These are phyloP conservation scores for Coendou prehensilis DNA, from an alignment of 2,797 vertebrate species.

Conservation along the genomic window DNA sequence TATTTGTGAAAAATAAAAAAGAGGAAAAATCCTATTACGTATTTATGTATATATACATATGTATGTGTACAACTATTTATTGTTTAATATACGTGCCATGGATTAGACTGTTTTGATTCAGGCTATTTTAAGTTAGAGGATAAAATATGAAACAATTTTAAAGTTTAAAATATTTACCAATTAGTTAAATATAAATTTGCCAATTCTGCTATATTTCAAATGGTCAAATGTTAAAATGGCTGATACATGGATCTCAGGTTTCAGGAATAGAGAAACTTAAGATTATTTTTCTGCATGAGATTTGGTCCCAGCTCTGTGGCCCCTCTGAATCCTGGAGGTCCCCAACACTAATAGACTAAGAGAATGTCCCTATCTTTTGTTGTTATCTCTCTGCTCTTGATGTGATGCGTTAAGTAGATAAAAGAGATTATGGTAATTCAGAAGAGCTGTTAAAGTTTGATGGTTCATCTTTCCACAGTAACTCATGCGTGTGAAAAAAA, in stretches of 20 bases:
- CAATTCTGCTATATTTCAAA: conserved; percentile 31
- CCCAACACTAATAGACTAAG: not conserved
- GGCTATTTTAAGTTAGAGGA: conserved; percentile 17
- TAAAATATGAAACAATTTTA: conserved; percentile 41
- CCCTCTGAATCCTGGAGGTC: not conserved
- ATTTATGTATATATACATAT: not conserved
- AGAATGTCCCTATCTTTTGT: not conserved
- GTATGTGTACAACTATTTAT: not conserved
- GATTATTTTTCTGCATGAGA: conserved; percentile 28
- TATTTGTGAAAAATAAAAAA: not conserved
- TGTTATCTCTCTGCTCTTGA: not conserved
- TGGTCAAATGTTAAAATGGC: not conserved
- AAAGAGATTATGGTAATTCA: not conserved
- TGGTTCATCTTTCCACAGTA: not conserved
- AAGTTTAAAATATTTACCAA: conserved; percentile 55
- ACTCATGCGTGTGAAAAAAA: not conserved
- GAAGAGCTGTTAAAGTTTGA: not conserved
- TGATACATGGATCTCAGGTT: not conserved
- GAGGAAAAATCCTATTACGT: not conserved
- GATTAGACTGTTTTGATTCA: conserved; percentile 22
- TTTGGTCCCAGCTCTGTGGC: not conserved
- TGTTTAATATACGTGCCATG: not conserved
- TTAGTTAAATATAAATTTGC: not conserved
- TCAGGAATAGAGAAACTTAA: not conserved
- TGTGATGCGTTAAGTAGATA: not conserved